A percentile compares a stretch with the other conserved stretches of the same genome.
phyloP scores from a whole-genome alignment of 2,113 vertebrate genomes.

The Narcine bancroftii region DNA sequence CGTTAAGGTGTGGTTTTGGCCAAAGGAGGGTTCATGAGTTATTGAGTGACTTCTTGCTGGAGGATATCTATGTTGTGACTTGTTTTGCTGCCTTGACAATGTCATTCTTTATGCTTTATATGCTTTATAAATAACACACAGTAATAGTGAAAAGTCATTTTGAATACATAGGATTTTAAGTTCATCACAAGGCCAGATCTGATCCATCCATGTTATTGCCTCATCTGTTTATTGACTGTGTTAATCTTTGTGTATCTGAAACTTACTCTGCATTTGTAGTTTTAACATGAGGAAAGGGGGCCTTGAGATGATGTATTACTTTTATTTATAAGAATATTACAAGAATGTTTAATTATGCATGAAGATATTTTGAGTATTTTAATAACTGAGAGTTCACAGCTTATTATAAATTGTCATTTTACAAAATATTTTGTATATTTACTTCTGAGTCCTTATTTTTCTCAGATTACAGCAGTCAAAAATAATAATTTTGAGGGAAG shows the following conservation, averaged over 20 bases:
- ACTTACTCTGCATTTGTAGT: neutral
- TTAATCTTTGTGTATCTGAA: conserved; percentile 7
- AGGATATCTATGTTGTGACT: conserved; percentile 45
- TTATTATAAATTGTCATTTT: neutral
- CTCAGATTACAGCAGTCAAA: neutral
- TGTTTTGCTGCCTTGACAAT: conserved; percentile 43
- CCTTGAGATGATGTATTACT: neutral
- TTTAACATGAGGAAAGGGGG: neutral
- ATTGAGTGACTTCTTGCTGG: conserved; percentile 46
- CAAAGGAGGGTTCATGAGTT: conserved; percentile 43
- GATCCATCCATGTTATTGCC: conserved; percentile 20
- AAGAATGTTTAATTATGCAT: neutral
- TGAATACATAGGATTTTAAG: conserved; percentile 17
- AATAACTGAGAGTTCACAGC: neutral
- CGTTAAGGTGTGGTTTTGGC: conserved; percentile 43
- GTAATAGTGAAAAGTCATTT: conserved; percentile 31
- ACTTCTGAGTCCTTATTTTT: neutral
- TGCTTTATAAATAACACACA: conserved; percentile 34
- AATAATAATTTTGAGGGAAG: neutral
- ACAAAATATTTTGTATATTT: neutral
- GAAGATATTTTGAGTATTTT: neutral
- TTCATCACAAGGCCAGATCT: conserved; percentile 31
- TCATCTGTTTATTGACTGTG: neutral
- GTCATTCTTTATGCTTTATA: conserved; percentile 39
- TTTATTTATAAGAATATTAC: neutral